Conservation (phyloP, 2,113 vertebrate genomes). For the Indicator maculatus region DNA sequence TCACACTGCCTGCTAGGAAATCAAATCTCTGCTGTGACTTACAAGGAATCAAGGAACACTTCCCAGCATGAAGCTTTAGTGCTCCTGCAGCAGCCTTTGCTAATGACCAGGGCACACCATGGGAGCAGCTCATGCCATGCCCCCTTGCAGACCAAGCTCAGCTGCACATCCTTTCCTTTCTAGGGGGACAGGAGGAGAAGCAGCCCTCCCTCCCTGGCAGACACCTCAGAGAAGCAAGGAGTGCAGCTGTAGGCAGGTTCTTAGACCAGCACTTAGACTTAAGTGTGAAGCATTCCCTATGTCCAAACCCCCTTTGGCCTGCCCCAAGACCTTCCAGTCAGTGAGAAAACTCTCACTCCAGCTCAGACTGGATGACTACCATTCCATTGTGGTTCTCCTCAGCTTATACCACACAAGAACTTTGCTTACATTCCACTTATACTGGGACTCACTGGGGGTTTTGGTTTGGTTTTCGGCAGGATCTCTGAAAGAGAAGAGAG, state of each 20-base stretch:
- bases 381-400: background rate
- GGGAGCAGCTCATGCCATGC: background rate
- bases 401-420: background rate
- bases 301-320: background rate
- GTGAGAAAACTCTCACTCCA: background rate
- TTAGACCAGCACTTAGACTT: background rate
- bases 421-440: background rate
- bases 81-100: background rate
- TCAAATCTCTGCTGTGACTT: background rate
- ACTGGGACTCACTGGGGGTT: background rate
- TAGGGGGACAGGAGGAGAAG: background rate
- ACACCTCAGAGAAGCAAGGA: background rate
- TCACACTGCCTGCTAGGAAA: background rate
- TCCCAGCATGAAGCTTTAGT: background rate
- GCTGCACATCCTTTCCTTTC: background rate
- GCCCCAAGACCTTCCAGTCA: background rate
- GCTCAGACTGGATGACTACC: background rate
- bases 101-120: background rate
- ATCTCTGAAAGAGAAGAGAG: background rate
- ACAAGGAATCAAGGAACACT: background rate
- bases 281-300: background rate
- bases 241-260: background rate
- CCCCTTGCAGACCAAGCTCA: background rate
- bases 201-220: background rate
- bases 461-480: background rate